Base-by-base conservation (phyloP, 2,797 vertebrate species). In the Karalla daura region DNA sequence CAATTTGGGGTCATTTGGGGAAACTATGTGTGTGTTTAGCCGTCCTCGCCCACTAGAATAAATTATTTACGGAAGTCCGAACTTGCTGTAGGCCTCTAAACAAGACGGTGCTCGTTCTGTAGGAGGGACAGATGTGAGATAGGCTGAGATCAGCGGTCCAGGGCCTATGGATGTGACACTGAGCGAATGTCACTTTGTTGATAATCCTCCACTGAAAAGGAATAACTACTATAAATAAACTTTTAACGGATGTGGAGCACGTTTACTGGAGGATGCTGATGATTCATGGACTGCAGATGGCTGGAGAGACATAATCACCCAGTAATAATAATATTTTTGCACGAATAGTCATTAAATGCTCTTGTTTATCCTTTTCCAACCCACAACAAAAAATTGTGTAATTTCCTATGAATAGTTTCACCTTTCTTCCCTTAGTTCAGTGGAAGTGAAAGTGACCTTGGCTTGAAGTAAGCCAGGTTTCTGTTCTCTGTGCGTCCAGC, bases 21-120 rank as follows among this genome's bases (percentile, higher is more conserved):
- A 51, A 59, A 54, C 49, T 33, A 10, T 23, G 32, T 51, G 37
- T 40, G 2, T 85, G 80, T 89, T 87, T 89, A 77, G 69, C 64
- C 33, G 60, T 55, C 79, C 17, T 61, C 3, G 45, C 50, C 49
- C 9, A 18, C 54, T 70, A 61, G 77, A 74, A 86, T 83, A 85
- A 89, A 89, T 90, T 77, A 85, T 88, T 90, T 87, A 87, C 68
- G 60, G 76, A 88, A 83, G 83, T 85, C 56, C 0, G 21, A 39
- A 51, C 36, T 58, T 17, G 50, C 67, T 35, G 60, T 71, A 15
- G 75, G 56, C 25, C 32, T 84, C 41, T 70, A 83, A 84, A 85
- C 64, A 66, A 62, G 23, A 55, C 52, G 4, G 47, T 21, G 41
- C 49, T 69, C 39, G 3, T 41, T 21, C 59, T 62, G 63, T 58